Conservation (phyloP, 35 echinoderm and acorn worm genomes). For the Stichopus chloronotus region DNA sequence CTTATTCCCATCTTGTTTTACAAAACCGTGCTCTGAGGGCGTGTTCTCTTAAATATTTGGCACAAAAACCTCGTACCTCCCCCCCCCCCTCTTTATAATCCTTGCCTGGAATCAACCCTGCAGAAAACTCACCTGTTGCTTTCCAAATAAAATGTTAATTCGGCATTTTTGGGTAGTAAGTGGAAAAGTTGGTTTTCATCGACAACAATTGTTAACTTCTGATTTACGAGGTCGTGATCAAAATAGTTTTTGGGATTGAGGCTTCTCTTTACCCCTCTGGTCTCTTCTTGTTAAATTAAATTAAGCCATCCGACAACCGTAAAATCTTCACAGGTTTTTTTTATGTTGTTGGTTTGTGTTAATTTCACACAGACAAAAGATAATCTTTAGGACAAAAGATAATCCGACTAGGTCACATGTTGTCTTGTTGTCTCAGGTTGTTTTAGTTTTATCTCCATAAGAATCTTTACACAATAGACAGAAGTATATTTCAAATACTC, state of each 20-base stretch:
- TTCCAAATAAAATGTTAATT: constrained; percentile 39
- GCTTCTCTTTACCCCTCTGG: too few relatives aligned
- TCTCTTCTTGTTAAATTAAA: too few relatives aligned
- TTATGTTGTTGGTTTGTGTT: not conserved
- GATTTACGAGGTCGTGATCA: not conserved
- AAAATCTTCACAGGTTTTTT: too few relatives aligned
- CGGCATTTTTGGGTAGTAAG: not conserved
- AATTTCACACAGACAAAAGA: not conserved
- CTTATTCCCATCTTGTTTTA: too few relatives aligned
- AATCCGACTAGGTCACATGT: too few relatives aligned
- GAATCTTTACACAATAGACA: too few relatives aligned
- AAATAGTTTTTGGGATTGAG: not conserved
- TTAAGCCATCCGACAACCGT: too few relatives aligned
- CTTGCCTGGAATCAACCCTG: not conserved
- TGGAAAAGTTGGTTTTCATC: not conserved
- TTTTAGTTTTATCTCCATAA: too few relatives aligned
- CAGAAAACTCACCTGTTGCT: constrained; percentile 26
- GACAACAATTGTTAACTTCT: not conserved
- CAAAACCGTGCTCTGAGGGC: not conserved
- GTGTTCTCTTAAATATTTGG: not conserved
- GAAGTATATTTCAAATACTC: too few relatives aligned
- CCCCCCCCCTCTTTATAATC: not conserved
- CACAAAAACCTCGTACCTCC: not conserved
- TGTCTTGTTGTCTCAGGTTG: too few relatives aligned
- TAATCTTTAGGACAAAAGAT: not conserved